phyloP scores from a whole-genome alignment of 2,113 vertebrate genomes.

The Bubo bubo region DNA sequence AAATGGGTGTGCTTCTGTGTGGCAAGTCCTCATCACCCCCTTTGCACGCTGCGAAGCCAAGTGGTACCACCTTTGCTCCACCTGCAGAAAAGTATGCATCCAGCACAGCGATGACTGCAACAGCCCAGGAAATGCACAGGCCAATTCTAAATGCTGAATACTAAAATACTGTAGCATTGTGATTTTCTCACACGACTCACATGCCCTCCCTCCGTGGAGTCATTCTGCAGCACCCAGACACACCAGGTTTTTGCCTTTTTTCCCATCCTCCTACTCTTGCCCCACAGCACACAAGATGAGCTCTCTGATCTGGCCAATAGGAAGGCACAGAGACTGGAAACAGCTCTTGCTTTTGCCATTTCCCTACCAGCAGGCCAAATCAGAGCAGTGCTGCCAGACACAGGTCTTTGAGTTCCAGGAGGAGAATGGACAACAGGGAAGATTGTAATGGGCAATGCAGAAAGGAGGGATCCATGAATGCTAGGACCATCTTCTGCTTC shows the following conservation, averaged over 20 bases:
- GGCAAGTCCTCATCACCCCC: neutral
- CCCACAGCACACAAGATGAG: neutral
- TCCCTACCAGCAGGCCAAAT: neutral
- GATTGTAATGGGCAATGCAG: neutral
- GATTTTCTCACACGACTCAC: neutral
- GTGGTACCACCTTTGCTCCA: neutral
- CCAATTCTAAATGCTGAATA: neutral
- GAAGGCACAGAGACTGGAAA: neutral
- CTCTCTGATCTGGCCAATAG: neutral
- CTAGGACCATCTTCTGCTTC: neutral
- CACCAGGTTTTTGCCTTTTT: neutral
- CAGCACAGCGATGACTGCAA: neutral
- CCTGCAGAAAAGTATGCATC: neutral
- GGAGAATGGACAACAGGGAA: neutral
- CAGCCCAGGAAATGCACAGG: neutral
- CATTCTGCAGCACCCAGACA: neutral
- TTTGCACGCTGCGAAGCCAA: neutral
- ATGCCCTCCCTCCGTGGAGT: fast-evolving
- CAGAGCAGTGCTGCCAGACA: neutral
- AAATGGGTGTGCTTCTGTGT: neutral
- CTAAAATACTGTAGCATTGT: neutral
- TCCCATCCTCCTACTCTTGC: neutral
- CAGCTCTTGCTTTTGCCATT: neutral
- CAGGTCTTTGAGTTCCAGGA: neutral
- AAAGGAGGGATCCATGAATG: neutral